Percentiles rank a stretch among this genome's conserved stretches.
Evolutionary conservation across 2,797 vertebrate species (phyloP).

Genomic region (Saxicola maurus): DNA sequence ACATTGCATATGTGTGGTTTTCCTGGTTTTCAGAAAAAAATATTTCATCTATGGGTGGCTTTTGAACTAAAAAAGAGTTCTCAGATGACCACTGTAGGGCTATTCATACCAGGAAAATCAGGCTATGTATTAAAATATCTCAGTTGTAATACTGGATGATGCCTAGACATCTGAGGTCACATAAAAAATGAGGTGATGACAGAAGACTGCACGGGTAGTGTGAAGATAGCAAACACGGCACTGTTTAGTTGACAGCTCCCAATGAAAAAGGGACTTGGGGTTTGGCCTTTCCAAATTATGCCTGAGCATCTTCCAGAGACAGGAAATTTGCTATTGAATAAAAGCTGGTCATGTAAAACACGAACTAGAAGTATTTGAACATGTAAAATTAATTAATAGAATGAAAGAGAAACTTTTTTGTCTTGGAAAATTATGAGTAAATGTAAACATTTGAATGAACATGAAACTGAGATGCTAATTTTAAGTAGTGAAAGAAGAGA

Average conservation of each 20-base stretch:
- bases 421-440: neutral
- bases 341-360: neutral
- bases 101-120: neutral
- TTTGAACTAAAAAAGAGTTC: neutral
- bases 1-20: neutral
- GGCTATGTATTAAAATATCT: neutral
- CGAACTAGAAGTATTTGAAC: accelerated
- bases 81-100: neutral
- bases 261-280: neutral
- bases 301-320: neutral
- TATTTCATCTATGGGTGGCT: neutral
- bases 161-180: neutral
- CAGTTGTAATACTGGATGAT: accelerated
- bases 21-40: neutral
- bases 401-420: accelerated
- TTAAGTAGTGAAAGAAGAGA: neutral
- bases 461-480: neutral
- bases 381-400: accelerated
- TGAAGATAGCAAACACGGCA: neutral
- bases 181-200: neutral
- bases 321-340: neutral
- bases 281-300: neutral
- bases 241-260: neutral
- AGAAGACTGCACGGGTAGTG: neutral
- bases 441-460: neutral